Base-by-base conservation (phyloP, 2,797 vertebrate species). In the Prunella strophiata region DNA sequence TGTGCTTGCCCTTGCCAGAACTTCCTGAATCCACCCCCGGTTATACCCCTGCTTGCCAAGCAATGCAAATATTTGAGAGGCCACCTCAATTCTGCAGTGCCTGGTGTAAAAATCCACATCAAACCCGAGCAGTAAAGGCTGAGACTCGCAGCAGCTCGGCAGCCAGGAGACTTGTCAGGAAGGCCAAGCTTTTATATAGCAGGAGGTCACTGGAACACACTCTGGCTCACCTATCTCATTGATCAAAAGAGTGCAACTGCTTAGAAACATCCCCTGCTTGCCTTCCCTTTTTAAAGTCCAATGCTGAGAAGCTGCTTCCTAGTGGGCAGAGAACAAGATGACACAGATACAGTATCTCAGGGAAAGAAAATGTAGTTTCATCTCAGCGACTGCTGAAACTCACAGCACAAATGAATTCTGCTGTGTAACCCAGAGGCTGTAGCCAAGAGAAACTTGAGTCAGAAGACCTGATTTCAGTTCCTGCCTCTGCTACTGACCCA, bases 161-260 rank as follows among this genome's bases (percentile, higher is more conserved):
- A 89, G 93, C 89, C 93, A 96, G 85, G 65, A 91, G 74, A 77
- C 80, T 71, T 91, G 80, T 76, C 72, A 81, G 89, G 73, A 79
- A 91, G 85, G 85, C 83, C 94, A 92, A 92, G 75, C 82, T 95
- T 90, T 96, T 87, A 82, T 91, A 80, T 52, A 91, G 89, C 80
- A 87, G 80, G 88, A 96, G 95, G 96, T 93, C 95, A 93, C 84
- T 94, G 96, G 93, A 96, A 95, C 93, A 95, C 74, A 96, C 83
- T 96, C 94, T 97, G 95, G 95, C 95, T 97, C 94, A 96, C 94
- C 95, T 94, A 90, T 95, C 80, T 68, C 92, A 93, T 82, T 23
- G 17, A 96, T 96, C 94, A 95, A 92, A 95, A 82, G 88, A 91
- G 83, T 32, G 38, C 22, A 94, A 58, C 48, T 76, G 50, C 91